Evolutionary conservation across 2,113 vertebrate genomes (phyloP).

Genomic region (Ginglymostoma cirratum): DNA sequence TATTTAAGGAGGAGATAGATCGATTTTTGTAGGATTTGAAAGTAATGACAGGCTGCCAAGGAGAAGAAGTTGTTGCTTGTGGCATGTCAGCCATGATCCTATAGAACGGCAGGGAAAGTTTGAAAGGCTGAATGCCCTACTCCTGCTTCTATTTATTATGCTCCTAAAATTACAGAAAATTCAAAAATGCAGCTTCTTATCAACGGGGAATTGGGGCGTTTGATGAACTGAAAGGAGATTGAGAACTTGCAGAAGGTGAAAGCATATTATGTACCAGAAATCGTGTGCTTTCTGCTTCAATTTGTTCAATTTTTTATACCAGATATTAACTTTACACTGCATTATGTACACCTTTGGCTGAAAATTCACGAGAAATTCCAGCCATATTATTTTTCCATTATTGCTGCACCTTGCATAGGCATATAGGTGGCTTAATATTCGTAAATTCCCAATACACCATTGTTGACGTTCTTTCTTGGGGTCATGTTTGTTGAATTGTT

Average conservation of each 20-base stretch:
- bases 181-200: background rate
- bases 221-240: too few species aligned
- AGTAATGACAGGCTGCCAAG: too few species aligned
- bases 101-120: too few species aligned
- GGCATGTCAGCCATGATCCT: too few species aligned
- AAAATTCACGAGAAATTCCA: background rate
- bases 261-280: background rate
- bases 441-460: background rate
- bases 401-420: background rate
- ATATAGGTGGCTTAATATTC: background rate
- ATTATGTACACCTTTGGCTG: background rate
- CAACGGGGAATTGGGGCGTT: background rate
- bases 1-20: too few species aligned
- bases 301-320: background rate
- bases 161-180: background rate
- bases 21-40: too few species aligned
- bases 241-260: background rate
- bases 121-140: too few species aligned
- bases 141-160: too few species aligned
- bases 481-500: background rate
- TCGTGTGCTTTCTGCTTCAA: background rate
- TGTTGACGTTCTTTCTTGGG: background rate
- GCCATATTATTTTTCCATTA: background rate
- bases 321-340: background rate
- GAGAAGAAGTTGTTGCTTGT: too few species aligned